Percentiles rank a stretch among this genome's conserved stretches.
These are phyloP conservation scores for Phocoena phocoena DNA, from an alignment of 2,113 vertebrate species.

Conservation along the genomic window DNA sequence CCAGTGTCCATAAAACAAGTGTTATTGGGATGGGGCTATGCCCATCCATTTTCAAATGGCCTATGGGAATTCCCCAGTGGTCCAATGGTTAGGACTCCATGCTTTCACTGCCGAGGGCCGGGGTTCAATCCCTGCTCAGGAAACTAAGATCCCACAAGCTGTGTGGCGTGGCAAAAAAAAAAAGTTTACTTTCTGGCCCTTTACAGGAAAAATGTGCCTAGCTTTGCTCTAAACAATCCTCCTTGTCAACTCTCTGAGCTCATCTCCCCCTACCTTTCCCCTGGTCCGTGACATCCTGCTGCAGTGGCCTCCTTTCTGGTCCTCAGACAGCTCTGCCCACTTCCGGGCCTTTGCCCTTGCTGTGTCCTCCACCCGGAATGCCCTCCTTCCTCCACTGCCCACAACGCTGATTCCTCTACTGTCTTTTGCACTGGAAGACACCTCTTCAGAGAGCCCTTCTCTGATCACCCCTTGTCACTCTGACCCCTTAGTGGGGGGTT, in stretches of 20 bases:
- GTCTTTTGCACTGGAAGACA: not conserved
- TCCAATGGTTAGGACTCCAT: not conserved
- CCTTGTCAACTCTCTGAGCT: not conserved
- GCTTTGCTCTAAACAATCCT: too few relatives aligned
- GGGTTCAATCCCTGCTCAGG: not conserved
- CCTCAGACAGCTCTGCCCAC: not conserved
- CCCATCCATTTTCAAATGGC: not conserved
- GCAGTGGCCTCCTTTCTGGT: not conserved
- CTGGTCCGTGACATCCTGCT: fast-evolving
- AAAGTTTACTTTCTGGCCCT: not conserved
- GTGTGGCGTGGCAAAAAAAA: not conserved
- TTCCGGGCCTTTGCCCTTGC: not conserved
- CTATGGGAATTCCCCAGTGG: not conserved
- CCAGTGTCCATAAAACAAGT: not conserved
- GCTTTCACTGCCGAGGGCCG: too few relatives aligned
- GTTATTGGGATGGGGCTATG: not conserved
- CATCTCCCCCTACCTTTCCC: not conserved
- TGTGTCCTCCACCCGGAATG: not conserved
- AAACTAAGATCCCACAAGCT: not conserved
- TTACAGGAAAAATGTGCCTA: not conserved
- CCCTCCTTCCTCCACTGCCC: not conserved
- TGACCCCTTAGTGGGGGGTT: not conserved
- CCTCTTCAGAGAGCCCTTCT: not conserved
- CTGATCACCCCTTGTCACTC: not conserved
- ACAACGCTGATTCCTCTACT: not conserved